Conservation (phyloP, 1,140 invertebrate species). For the Branchinecta lindahli region DNA sequence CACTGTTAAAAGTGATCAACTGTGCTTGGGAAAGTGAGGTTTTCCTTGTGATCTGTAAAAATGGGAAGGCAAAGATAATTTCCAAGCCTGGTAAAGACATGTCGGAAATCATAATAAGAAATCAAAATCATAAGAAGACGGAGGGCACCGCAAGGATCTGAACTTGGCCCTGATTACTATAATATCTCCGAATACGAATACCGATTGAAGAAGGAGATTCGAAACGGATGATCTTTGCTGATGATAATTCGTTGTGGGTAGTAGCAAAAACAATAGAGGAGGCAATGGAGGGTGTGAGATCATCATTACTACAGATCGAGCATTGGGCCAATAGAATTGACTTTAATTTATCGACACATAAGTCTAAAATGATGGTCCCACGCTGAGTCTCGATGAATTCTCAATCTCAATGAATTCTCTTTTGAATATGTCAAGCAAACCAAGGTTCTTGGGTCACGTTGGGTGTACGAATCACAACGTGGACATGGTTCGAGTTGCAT, state of each 20-base stretch:
- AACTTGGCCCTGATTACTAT: neutral
- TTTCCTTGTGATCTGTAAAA: neutral
- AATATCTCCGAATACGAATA: neutral
- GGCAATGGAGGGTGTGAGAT: neutral
- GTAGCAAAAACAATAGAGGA: neutral
- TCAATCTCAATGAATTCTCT: too few species aligned
- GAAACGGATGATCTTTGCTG: slow-evolving; percentile 1
- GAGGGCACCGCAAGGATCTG: neutral
- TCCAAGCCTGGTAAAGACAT: slow-evolving; percentile 4
- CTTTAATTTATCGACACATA: neutral
- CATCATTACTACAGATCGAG: slow-evolving; percentile 5
- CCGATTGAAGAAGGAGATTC: slow-evolving; percentile 7
- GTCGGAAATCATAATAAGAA: neutral
- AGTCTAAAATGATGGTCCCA: slow-evolving; percentile 1
- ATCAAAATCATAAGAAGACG: neutral
- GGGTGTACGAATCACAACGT: neutral
- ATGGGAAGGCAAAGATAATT: neutral
- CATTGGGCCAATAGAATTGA: neutral
- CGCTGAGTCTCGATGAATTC: neutral
- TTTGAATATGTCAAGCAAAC: slow-evolving; percentile 6
- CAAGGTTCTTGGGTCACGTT: neutral
- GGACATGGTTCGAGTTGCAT: slow-evolving; percentile 4
- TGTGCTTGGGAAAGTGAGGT: neutral
- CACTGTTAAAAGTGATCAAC: slow-evolving; percentile 9
- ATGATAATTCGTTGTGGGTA: slow-evolving; percentile 5